Percentiles rank a stretch among this genome's conserved stretches.
Evolutionary conservation across 1,140 invertebrate species (phyloP).

Genomic region (Drosophila ironensis): DNA sequence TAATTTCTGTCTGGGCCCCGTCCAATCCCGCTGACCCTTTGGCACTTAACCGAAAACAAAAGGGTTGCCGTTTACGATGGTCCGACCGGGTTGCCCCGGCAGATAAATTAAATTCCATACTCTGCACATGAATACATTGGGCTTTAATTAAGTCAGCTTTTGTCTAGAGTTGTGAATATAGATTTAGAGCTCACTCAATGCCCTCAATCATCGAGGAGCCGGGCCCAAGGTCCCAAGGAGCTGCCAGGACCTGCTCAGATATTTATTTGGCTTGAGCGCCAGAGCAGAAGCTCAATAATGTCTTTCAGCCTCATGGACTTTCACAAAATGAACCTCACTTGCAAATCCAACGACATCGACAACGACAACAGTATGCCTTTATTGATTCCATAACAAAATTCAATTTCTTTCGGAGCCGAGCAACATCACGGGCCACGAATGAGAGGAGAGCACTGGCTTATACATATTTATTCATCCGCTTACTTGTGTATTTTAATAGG

Average conservation of each 20-base stretch:
- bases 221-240: too few species aligned
- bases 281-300: background rate
- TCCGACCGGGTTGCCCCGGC: background rate
- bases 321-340: background rate
- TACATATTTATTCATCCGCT: slow-evolving; percentile 13
- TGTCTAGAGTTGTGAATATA: background rate
- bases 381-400: slow-evolving; percentile 16
- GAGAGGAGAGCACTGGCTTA: too few species aligned
- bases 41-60: slow-evolving; percentile 29
- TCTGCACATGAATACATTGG: background rate
- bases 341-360: background rate
- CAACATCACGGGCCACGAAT: too few species aligned
- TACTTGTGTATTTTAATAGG: background rate
- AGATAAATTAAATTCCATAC: background rate
- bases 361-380: background rate
- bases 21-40: slow-evolving; percentile 45
- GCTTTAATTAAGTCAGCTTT: background rate
- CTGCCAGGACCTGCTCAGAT: too few species aligned
- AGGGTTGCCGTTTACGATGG: slow-evolving; percentile 31
- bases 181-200: too few species aligned
- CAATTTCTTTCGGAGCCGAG: too few species aligned
- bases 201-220: too few species aligned
- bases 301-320: background rate
- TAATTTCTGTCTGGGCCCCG: slow-evolving; percentile 58
- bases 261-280: slow-evolving; percentile 1